Percentiles rank a stretch among this genome's conserved stretches.
Conservation (phyloP, 2,113 vertebrate genomes). For the Cromileptes altivelis region DNA sequence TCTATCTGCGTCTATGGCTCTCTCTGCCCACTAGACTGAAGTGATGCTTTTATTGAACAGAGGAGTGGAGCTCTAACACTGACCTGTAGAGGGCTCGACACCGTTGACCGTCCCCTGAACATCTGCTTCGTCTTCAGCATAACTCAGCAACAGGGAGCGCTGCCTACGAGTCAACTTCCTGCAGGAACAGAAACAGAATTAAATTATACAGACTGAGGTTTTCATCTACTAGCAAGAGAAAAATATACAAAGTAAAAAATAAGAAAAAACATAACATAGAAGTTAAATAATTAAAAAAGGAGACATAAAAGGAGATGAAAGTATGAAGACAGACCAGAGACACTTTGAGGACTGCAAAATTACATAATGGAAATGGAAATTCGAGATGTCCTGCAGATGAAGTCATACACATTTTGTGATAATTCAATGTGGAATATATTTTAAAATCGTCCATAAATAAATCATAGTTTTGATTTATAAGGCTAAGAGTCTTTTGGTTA, state of each 20-base stretch:
- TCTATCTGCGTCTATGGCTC: background rate
- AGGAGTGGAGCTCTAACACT: background rate
- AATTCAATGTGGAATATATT: background rate
- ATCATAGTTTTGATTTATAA: background rate
- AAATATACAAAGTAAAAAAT: background rate
- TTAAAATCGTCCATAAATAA: background rate
- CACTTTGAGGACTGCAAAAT: background rate
- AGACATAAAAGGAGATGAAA: background rate
- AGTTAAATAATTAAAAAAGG: background rate
- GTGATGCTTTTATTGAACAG: background rate
- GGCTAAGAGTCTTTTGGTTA: background rate
- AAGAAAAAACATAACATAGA: background rate
- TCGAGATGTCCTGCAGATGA: background rate
- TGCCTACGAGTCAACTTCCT: conserved; percentile 92
- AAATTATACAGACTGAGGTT: background rate
- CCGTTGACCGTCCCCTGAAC: conserved; percentile 93
- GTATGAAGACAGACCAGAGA: background rate
- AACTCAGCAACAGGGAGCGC: conserved; percentile 90
- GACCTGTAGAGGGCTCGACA: conserved; percentile 54
- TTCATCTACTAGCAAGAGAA: background rate
- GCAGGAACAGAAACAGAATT: background rate
- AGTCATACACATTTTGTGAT: background rate
- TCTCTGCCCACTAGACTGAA: background rate
- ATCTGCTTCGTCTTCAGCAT: conserved; percentile 91
- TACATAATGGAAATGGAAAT: background rate